Percentiles rank a stretch among this genome's conserved stretches.
Conservation (phyloP, 2,113 vertebrate species). For the Procavia capensis region DNA sequence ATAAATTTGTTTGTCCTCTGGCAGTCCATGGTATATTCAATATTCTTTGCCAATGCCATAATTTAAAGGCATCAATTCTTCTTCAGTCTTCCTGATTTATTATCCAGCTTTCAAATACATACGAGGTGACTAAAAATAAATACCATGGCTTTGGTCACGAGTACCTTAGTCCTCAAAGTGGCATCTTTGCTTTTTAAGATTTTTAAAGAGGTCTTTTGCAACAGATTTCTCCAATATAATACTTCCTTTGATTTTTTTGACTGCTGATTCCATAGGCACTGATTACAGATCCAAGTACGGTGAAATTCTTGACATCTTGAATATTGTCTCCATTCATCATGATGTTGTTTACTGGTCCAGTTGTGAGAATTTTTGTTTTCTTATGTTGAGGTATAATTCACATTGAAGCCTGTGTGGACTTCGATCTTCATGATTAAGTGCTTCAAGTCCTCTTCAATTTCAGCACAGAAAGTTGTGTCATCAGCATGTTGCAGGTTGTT, state of each 20-base stretch:
- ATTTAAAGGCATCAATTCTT: background rate
- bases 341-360: background rate
- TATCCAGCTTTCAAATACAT: background rate
- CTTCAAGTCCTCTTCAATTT: background rate
- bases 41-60: background rate
- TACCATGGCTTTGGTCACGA: too few relatives aligned
- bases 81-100: background rate
- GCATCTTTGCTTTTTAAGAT: background rate
- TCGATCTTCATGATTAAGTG: background rate
- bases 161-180: background rate
- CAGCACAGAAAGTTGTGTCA: background rate
- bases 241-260: background rate
- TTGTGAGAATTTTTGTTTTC: background rate
- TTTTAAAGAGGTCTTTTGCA: background rate
- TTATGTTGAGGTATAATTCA: background rate
- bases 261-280: background rate
- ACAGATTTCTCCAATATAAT: background rate
- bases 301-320: background rate
- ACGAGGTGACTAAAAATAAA: too few relatives aligned
- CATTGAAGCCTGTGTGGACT: background rate
- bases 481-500: background rate
- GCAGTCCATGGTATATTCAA: background rate
- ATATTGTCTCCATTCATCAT: background rate
- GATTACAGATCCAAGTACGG: background rate
- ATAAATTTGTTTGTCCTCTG: background rate